Conservation (phyloP, 2,888 invertebrate species). For the Perithous albicinctus region DNA sequence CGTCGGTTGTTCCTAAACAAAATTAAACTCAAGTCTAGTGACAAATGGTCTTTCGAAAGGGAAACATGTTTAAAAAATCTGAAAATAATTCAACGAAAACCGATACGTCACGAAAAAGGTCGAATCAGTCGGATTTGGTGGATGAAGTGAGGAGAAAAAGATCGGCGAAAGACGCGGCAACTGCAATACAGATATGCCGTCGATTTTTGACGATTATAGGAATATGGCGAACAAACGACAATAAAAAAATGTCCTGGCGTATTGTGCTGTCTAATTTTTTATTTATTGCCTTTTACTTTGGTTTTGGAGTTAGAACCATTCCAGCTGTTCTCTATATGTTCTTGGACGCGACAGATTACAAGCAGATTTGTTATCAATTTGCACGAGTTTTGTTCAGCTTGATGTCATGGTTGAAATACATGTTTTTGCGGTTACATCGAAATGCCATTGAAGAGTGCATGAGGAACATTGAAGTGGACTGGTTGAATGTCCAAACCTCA, state of each 20-base stretch:
- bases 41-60: not conserved
- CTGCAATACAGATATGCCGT: conserved; percentile 55
- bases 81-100: not conserved
- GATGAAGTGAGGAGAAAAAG: not conserved
- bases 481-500: conserved; percentile 46
- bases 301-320: conserved; percentile 29
- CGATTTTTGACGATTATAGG: conserved; percentile 65
- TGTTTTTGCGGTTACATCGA: conserved; percentile 10
- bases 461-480: conserved; percentile 71
- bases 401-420: conserved; percentile 63
- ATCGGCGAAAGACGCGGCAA: conserved; percentile 29
- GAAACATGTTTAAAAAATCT: not conserved
- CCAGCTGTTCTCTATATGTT: conserved; percentile 36
- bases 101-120: not conserved
- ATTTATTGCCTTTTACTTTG: conserved; percentile 20
- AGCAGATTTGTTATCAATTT: not conserved
- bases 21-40: not conserved
- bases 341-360: not conserved
- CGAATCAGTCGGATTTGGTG: not conserved
- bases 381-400: not conserved
- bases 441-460: conserved; percentile 70
- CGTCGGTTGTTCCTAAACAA: not conserved
- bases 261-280: conserved; percentile 7
- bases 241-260: not conserved
- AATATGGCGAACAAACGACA: conserved; percentile 54